Base-by-base conservation (phyloP, 2,888 invertebrate genomes). In the Hirtodrosophila cameraria region DNA sequence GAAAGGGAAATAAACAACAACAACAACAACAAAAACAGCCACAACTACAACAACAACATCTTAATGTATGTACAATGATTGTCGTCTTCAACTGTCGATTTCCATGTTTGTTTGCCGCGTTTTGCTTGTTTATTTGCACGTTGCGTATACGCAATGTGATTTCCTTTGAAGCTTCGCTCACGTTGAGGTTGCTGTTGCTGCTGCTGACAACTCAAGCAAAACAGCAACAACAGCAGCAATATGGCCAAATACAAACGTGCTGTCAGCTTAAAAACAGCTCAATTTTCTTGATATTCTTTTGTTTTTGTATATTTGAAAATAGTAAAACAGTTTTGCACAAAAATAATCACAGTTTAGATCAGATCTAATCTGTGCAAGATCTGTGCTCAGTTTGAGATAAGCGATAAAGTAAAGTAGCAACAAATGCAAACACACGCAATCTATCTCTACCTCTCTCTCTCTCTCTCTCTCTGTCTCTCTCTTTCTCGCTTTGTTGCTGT, bases 91-190 rank as follows among this genome's bases (percentile, higher is more conserved):
- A 79, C 72, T 75, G 60, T 82, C 83, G 83, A 84, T 80, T 69
- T 77, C 75, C 65, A 66, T 69, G 62, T 75, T 75, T 64, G 53
- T 60, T 67, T 64, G 60, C 27, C 68, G 50, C 53, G 43, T 60
- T 58, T 42, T 52, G 45, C 63, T 20, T 83, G 74, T 82, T 79
- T 80, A 78, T 82, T 74, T 65, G 68, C 60, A 64, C 77, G 48
- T 67, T 81, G 84, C 83, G 81, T 86, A 86, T 81, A 81, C 80
- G 80, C 80, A 82, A 59, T 60, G 74, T 63, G 83, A 85, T 63
- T 85, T 82, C 65, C 77, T 76, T 76, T 76, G 75, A 76, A 80
- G 80, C 60, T 18, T 36, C 41, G 57, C 20, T 50, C 68, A 25
- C 39, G 41, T 58, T 48, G 70, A 50, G 35, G 35, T 23, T 52